Conservation (phyloP, 2,113 vertebrate species). For the Cranoglanis bouderius region DNA sequence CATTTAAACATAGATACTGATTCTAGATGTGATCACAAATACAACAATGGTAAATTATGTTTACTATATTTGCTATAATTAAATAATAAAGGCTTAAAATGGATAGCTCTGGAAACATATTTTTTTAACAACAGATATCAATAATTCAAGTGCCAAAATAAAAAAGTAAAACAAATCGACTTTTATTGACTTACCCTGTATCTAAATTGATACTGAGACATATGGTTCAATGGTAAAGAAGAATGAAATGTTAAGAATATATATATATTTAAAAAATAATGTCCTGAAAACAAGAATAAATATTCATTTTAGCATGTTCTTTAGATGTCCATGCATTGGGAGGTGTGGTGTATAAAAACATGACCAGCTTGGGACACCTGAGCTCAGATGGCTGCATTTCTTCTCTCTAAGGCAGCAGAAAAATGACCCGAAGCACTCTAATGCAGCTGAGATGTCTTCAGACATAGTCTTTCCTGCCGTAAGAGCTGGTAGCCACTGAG, state of each 20-base stretch:
- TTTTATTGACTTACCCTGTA: not conserved
- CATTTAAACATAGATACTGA: not conserved
- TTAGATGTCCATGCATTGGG: not conserved
- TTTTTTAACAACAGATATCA: not conserved
- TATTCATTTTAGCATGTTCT: constrained; percentile 7
- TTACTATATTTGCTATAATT: not conserved
- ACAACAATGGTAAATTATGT: not conserved
- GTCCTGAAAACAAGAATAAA: constrained; percentile 29
- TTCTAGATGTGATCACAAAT: constrained; percentile 5
- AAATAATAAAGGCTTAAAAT: not conserved
- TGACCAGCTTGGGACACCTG: not conserved
- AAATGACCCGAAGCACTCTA: not conserved
- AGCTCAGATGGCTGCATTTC: not conserved
- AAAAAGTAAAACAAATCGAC: not conserved
- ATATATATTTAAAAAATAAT: not conserved
- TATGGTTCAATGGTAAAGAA: not conserved
- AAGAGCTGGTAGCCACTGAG: constrained; percentile 75
- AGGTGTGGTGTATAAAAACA: not conserved
- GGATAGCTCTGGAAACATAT: not conserved
- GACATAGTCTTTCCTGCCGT: constrained; percentile 90
- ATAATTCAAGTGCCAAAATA: not conserved
- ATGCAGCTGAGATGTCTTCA: constrained; percentile 23
- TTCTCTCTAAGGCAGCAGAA: not conserved
- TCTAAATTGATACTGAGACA: not conserved
- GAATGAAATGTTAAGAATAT: not conserved